Evolutionary conservation across 1,140 invertebrate species (phyloP).

Genomic region (Babylonia areolata): DNA sequence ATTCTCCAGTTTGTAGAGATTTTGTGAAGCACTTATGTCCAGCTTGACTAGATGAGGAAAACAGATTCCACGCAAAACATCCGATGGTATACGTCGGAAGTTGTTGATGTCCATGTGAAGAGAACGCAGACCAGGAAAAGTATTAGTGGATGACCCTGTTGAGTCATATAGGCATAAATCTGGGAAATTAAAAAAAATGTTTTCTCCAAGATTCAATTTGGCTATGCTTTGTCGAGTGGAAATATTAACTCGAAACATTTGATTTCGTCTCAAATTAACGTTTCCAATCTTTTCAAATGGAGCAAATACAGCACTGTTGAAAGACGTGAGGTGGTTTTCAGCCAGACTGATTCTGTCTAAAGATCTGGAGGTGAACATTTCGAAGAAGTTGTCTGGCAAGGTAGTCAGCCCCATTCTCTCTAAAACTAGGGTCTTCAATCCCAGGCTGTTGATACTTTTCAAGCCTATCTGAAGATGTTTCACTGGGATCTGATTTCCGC

Average conservation of each 20-base stretch:
- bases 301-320: slow-evolving; percentile 2
- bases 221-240: not conserved
- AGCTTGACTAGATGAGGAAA: not conserved
- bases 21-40: slow-evolving; percentile 11
- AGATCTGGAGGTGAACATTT: not conserved
- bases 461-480: not conserved
- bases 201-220: not conserved
- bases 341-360: not conserved
- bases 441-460: not conserved
- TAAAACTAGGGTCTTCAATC: not conserved
- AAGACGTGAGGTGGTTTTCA: not conserved
- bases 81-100: not conserved
- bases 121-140: not conserved
- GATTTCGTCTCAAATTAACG: not conserved
- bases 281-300: not conserved
- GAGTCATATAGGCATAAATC: not conserved
- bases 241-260: not conserved
- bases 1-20: not conserved
- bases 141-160: not conserved
- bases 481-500: not conserved
- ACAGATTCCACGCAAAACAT: not conserved
- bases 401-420: not conserved
- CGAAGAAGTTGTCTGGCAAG: not conserved
- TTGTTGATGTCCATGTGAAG: not conserved
- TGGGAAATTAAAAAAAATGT: not conserved